These are phyloP conservation scores for Dendropsophus ebraccatus DNA, from an alignment of 2,113 vertebrate species.

Conservation along the genomic window DNA sequence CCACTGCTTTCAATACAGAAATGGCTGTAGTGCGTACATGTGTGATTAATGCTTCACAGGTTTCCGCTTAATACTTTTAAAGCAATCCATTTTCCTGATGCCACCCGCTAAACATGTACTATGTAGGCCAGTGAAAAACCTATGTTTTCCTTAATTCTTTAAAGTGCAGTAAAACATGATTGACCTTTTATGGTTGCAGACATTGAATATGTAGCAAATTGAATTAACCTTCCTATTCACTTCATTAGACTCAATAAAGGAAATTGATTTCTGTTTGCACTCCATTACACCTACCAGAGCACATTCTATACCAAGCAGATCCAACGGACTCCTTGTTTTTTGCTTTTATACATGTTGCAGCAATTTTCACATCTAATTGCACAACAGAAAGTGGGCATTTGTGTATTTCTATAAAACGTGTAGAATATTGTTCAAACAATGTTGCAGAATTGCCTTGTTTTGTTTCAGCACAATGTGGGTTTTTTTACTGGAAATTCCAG, in stretches of 20 bases:
- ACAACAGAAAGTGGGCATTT: background rate
- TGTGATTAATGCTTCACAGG: background rate
- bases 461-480: background rate
- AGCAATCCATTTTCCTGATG: background rate
- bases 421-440: background rate
- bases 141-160: background rate
- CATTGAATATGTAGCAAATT: slow-evolving; percentile 40
- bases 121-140: too few species aligned
- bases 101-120: background rate
- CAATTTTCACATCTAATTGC: slow-evolving; percentile 38
- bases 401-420: background rate
- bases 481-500: too few species aligned
- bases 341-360: slow-evolving; percentile 27
- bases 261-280: slow-evolving; percentile 46
- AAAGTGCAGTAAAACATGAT: background rate
- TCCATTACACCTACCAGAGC: slow-evolving; percentile 37
- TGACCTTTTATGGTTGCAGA: slow-evolving; percentile 23
- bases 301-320: slow-evolving; percentile 35
- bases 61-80: background rate
- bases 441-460: background rate
- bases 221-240: slow-evolving; percentile 47
- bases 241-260: slow-evolving; percentile 34
- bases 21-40: background rate
- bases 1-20: background rate
- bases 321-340: slow-evolving; percentile 4